Base-by-base conservation (phyloP, 2,888 invertebrate species). In the Cephus runcator region DNA sequence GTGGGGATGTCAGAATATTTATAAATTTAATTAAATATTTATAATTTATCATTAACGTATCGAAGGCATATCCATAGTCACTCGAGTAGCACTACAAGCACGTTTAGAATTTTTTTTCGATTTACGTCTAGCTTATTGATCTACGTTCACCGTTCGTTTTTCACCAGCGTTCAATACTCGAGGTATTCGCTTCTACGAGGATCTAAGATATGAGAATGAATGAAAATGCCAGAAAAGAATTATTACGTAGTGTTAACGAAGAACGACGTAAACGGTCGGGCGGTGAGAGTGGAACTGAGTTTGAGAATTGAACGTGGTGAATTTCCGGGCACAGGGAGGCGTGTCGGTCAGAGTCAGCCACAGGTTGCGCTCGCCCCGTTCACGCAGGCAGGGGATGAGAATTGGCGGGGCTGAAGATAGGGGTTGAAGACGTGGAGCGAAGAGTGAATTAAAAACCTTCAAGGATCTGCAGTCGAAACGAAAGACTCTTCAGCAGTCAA, bases 281-380 rank as follows among this genome's bases (percentile, higher is more conserved):
- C 88, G 88, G 89, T 86, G 85, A 86, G 87, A 88, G 84, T 87
- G 85, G 86, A 85, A 90, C 90, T 90, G 90, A 87, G 84, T 87
- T 87, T 84, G 85, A 87, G 88, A 85, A 87, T 87, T 83, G 88
- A 89, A 87, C 87, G 87, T 88, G 84, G 87, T 81, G 88, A 84
- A 88, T 88, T 87, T 88, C 88, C 88, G 88, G 89, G 88, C 85
- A 86, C 33, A 34, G 88, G 87, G 88, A 87, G 89, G 89, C 88
- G 89, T 88, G 85, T 82, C 89, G 87, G 87, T 90, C 89, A 89
- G 88, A 87, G 89, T 89, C 88, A 90, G 90, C 90, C 88, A 90
- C 90, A 90, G 90, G 90, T 90, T 90, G 90, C 88, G 90, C 85
- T 83, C 82, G 81, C 75, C 81, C 81, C 83, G 83, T 85, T 83